Base-by-base conservation (phyloP, 2,797 vertebrate genomes). In the Brachyrhaphis roseni region DNA sequence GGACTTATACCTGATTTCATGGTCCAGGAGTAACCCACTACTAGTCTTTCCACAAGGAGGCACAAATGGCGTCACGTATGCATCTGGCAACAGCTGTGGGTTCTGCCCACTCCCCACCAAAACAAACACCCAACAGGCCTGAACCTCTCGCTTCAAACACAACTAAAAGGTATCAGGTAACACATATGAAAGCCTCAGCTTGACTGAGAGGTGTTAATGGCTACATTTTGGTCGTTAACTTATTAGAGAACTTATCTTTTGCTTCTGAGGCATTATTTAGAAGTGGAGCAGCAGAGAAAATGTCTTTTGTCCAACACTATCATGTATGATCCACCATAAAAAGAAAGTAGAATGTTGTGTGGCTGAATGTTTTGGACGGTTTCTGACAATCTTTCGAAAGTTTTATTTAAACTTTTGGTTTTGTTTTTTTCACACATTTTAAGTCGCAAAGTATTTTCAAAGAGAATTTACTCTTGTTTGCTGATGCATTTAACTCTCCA, bases 21-120 rank as follows among this genome's bases (percentile, higher is more conserved):
- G 94, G 91, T 91, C 90, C 85, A 89, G 83, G 83, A 90, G 90
- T 39, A 71, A 78, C 78, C 87, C 84, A 80, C 90, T 89, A 86
- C 81, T 53, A 26, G 51, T 92, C 85, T 93, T 94, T 94, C 93
- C 79, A 39, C 87, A 78, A 66, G 28, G 31, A 26, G 70, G 93
- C 92, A 95, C 94, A 95, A 95, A 95, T 95, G 93, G 94, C 93
- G 90, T 94, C 84, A 79, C 88, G 88, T 88, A 91, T 90, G 92
- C 95, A 95, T 95, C 94, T 95, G 94, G 91, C 90, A 95, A 94
- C 96, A 96, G 95, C 96, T 96, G 96, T 91, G 87, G 82, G 89
- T 90, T 76, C 75, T 84, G 91, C 90, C 87, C 86, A 84, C 87
- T 81, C 81, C 74, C 86, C 82, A 82, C 78, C 86, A 79, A 47